Conservation (phyloP, 2,888 invertebrate genomes). For the Sinopyrophorus schimmeli region DNA sequence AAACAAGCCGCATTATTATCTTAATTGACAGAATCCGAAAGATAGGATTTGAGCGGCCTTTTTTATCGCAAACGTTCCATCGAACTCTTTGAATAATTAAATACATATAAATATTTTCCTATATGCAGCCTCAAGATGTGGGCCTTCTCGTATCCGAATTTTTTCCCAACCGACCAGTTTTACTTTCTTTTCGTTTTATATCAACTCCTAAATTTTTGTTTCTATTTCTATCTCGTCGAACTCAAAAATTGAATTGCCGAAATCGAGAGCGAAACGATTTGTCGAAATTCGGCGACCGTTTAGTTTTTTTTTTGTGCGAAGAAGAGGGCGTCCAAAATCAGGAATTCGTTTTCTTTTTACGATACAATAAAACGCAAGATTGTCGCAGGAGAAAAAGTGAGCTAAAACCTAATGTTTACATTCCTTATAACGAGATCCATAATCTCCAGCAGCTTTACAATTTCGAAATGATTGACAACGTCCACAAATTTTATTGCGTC, state of each 20-base stretch:
- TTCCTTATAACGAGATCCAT: constrained; percentile 28
- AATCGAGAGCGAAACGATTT: constrained; percentile 3
- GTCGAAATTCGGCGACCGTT: neutral
- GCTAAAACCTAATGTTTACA: constrained; percentile 21
- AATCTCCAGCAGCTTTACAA: constrained; percentile 31
- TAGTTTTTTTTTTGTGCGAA: no score
- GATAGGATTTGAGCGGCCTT: constrained; percentile 22
- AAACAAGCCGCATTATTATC: constrained; percentile 30
- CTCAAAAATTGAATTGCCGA: neutral
- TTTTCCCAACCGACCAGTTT: no score
- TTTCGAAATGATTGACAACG: constrained; percentile 29
- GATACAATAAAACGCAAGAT: no score
- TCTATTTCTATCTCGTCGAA: no score
- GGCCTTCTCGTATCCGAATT: no score
- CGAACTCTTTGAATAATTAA: constrained; percentile 23
- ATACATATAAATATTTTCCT: constrained; percentile 26
- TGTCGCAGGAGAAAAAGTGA: constrained; percentile 2
- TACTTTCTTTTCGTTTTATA: no score
- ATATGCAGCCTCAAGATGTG: no score
- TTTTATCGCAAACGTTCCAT: constrained; percentile 22
- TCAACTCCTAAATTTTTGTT: no score
- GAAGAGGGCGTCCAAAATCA: no score
- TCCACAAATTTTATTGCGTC: constrained; percentile 30
- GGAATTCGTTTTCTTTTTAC: no score
- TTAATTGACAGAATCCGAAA: constrained; percentile 27